A percentile compares a stretch with the other conserved stretches of the same genome.
These are phyloP conservation scores for Orius insidiosus DNA, from an alignment of 1,140 invertebrate species.

Conservation along the genomic window DNA sequence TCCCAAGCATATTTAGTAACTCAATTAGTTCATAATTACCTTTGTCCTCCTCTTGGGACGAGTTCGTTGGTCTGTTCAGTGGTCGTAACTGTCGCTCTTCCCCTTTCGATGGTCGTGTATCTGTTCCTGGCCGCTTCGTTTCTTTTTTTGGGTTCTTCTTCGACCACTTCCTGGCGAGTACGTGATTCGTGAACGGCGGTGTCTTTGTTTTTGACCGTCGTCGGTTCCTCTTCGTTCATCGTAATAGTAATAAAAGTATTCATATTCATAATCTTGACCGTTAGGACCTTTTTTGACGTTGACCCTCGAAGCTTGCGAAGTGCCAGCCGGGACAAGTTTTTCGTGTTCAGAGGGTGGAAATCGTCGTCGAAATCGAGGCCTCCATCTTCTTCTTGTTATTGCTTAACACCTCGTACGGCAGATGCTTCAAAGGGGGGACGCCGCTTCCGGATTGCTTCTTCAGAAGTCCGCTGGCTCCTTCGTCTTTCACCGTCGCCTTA, in stretches of 20 bases:
- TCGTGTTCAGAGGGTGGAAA: constrained; percentile 6
- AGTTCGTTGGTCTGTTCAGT: constrained; percentile 46
- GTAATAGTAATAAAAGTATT: constrained; percentile 81
- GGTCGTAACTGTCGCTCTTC: constrained; percentile 28
- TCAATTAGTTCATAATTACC: too few species aligned
- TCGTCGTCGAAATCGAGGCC: constrained; percentile 10
- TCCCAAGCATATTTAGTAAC: too few species aligned
- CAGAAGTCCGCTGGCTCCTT: constrained; percentile 21
- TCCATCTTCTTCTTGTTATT: constrained; percentile 6
- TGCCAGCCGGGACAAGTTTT: constrained; percentile 14
- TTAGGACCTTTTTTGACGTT: constrained; percentile 78
- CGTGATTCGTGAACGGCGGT: background rate
- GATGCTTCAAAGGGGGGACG: constrained; percentile 14
- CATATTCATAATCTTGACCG: constrained; percentile 78
- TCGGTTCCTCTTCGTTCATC: constrained; percentile 55
- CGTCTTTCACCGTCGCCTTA: constrained; percentile 17
- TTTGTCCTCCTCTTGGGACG: constrained; percentile 35
- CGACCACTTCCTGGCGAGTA: background rate
- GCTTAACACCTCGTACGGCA: constrained; percentile 7
- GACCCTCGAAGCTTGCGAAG: constrained; percentile 21
- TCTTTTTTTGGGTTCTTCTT: constrained; percentile 3
- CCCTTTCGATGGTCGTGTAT: constrained; percentile 47
- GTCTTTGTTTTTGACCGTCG: background rate
- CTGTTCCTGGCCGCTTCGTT: constrained; percentile 24
- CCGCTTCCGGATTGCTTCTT: constrained; percentile 21